phyloP scores from a whole-genome alignment of 2,113 vertebrate species.

The Malurus melanocephalus region DNA sequence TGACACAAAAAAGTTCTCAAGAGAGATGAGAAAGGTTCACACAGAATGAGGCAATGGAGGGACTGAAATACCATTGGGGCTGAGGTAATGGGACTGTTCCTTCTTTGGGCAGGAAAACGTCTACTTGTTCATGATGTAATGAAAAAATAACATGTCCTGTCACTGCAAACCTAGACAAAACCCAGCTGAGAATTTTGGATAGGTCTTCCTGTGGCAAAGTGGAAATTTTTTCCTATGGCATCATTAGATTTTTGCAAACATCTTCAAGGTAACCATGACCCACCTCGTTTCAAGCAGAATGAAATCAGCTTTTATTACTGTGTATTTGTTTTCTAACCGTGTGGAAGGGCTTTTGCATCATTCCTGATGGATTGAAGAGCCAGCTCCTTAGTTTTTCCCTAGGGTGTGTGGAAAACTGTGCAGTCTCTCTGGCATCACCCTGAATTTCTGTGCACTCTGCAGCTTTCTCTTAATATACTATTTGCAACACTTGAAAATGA shows the following conservation, averaged over 20 bases:
- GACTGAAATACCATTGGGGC: not conserved
- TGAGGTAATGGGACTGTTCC: not conserved
- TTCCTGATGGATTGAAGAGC: not conserved
- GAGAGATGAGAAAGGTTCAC: not conserved
- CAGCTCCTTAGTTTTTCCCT: not conserved
- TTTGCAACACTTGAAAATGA: not conserved
- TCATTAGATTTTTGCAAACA: not conserved
- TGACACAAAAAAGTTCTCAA: not conserved
- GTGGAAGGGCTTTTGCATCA: not conserved
- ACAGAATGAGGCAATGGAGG: not conserved
- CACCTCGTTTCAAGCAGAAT: accelerated
- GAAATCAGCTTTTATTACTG: not conserved
- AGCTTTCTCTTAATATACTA: not conserved
- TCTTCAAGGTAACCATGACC: not conserved
- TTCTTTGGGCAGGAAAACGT: not conserved
- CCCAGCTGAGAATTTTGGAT: not conserved
- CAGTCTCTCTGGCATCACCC: not conserved
- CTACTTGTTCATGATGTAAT: not conserved
- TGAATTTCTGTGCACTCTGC: not conserved
- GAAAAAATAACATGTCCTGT: not conserved
- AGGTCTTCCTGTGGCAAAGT: not conserved
- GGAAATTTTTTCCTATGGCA: not conserved
- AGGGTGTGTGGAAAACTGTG: not conserved
- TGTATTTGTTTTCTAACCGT: not conserved
- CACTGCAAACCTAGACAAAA: not conserved